These are phyloP conservation scores for Tichodroma muraria DNA, from an alignment of 2,113 vertebrate genomes.

Conservation along the genomic window DNA sequence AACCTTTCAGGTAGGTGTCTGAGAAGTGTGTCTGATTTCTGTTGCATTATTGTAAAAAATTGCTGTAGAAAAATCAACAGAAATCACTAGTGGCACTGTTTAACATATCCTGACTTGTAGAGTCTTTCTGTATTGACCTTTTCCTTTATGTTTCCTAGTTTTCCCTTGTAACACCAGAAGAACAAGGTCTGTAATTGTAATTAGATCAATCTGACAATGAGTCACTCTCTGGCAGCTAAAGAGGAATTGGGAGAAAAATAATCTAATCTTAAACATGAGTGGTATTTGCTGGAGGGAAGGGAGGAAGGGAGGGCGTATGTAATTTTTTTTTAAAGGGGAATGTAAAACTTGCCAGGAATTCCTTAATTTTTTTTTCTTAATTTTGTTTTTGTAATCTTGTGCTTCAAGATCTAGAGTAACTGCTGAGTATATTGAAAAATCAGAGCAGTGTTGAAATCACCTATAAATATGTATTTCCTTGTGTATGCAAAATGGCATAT, in stretches of 20 bases:
- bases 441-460: background rate
- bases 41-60: background rate
- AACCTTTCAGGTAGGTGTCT: background rate
- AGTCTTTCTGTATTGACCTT: slow-evolving; percentile 20
- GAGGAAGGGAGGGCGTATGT: slow-evolving; percentile 23
- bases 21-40: background rate
- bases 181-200: slow-evolving; percentile 40
- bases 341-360: slow-evolving; percentile 50
- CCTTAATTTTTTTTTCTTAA: background rate
- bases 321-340: background rate
- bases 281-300: slow-evolving; percentile 49
- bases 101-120: background rate
- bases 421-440: background rate
- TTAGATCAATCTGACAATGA: slow-evolving; percentile 52
- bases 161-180: slow-evolving; percentile 10
- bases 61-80: background rate
- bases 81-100: background rate
- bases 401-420: background rate
- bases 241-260: slow-evolving; percentile 24
- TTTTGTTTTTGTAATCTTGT: background rate
- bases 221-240: slow-evolving; percentile 27
- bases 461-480: background rate
- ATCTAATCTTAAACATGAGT: slow-evolving; percentile 61
- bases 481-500: background rate
- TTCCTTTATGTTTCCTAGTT: slow-evolving; percentile 10